Base-by-base conservation (phyloP, 2,888 invertebrate genomes). In the Drosophila stalkeri region DNA sequence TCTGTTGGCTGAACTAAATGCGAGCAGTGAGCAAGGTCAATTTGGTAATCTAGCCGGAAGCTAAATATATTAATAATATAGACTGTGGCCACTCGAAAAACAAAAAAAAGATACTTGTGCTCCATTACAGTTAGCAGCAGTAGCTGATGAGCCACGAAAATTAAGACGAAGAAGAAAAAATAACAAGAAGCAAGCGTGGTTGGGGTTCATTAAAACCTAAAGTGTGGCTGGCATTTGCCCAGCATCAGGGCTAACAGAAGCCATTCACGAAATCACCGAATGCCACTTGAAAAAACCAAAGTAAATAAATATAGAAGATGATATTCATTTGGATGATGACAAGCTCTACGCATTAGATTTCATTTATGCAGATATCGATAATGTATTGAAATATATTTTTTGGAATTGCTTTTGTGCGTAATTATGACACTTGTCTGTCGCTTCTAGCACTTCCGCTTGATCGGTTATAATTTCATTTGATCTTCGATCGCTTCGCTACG, bases 171-270 rank as follows among this genome's bases (percentile, higher is more conserved):
- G 27, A 27, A 68, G 23, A 20, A 27, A 44, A 47, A 7, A n/a
- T 2, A 39, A 16, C 2, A 16, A 16, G 16, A 16, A 7, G 16
- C 55, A 60, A 69, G 77, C 73, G 64, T 75, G 68, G 62, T 56
- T 66, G 12, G 75, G 78, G 86, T 87, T 86, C 89, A 89, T 87
- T 86, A 87, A 81, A 78, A 68, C 79, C 43, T 87, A 33, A 76
- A 86, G 85, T 71, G 33, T 33, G 49, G 11, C 49, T 18, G 70
- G 35, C 33, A 37, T 60, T 61, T 33, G 51, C 61, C n/a, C 46
- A 61, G 27, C 55, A 44, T 71, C 73, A 87, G 70, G 82, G 85
- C 72, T 81, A 74, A 74, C 85, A 87, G 86, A 82, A 85, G 82
- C 80, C 86, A 77, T 74, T 77, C 68, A 67, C 62, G 61, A 63